These are phyloP conservation scores for Chloroceryle amazona DNA, from an alignment of 2,797 vertebrate species.

Conservation along the genomic window DNA sequence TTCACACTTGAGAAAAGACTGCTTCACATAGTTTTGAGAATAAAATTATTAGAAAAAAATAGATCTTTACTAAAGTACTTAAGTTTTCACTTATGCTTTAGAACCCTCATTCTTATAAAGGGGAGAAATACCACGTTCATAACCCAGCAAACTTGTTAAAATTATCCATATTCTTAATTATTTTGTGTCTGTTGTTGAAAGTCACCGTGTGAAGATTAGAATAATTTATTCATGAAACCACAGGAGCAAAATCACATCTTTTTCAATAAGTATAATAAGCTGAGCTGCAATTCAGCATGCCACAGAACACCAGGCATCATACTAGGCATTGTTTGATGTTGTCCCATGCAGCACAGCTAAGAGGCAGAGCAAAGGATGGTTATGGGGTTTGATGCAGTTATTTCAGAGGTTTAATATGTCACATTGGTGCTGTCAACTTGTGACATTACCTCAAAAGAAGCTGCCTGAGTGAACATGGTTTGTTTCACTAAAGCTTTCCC, in stretches of 20 bases:
- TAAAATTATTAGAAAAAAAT: background rate
- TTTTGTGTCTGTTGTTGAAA: background rate
- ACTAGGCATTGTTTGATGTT: background rate
- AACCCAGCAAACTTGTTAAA: background rate
- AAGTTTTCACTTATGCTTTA: background rate
- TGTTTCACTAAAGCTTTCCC: background rate
- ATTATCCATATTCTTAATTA: background rate
- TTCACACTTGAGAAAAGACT: background rate
- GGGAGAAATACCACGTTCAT: background rate
- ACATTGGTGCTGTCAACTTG: background rate
- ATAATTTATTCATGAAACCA: background rate
- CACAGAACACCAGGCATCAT: accelerated
- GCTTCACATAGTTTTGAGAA: background rate
- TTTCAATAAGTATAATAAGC: background rate
- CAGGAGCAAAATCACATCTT: background rate
- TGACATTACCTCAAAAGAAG: background rate
- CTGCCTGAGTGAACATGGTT: background rate
- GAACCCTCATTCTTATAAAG: background rate
- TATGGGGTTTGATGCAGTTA: background rate
- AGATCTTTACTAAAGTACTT: background rate
- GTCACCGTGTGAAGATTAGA: background rate
- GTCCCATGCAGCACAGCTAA: background rate
- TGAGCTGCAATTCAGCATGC: background rate
- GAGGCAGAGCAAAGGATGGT: background rate
- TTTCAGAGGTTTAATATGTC: background rate